Evolutionary conservation across 2,888 invertebrate genomes (phyloP).

Genomic region (Julus scanicus): DNA sequence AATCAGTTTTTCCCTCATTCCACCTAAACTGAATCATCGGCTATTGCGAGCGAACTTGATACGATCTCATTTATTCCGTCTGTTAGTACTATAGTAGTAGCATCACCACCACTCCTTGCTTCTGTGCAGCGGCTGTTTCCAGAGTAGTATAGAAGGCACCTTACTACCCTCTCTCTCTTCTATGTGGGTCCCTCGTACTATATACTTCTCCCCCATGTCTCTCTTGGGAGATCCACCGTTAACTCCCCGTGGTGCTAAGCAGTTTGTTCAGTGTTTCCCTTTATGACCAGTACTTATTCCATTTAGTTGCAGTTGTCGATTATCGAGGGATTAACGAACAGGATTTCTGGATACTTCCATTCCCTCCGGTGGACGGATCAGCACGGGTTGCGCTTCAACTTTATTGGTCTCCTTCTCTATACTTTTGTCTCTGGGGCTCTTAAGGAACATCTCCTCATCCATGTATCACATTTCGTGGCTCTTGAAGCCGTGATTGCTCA

Average conservation of each 20-base stretch:
- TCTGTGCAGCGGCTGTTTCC: not conserved
- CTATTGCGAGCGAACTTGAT: not conserved
- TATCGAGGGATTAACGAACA: conserved; percentile 31
- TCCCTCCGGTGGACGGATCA: not conserved
- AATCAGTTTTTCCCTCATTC: conserved; percentile 38
- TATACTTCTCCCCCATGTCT: not conserved
- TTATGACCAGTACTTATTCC: conserved; percentile 49
- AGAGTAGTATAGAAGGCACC: not conserved
- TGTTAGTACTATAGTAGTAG: not conserved
- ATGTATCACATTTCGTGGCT: not conserved
- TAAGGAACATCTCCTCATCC: not conserved
- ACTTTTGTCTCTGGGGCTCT: not conserved
- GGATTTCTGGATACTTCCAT: not conserved
- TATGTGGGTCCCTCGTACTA: not conserved
- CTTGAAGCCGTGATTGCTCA: not conserved
- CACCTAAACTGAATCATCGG: conserved; percentile 39
- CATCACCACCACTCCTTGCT: not conserved
- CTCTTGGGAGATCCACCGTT: not conserved
- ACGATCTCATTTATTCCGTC: conserved; percentile 18
- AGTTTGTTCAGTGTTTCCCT: conserved; percentile 38
- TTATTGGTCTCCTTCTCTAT: not conserved
- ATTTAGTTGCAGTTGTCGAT: conserved; percentile 44
- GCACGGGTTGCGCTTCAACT: not conserved
- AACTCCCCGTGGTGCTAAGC: conserved; percentile 29
- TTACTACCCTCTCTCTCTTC: not conserved